Evolutionary conservation across 2,113 vertebrate genomes (phyloP), one percentile per base, ranked within the genome.

Genomic region (Haemorhous mexicanus): DNA sequence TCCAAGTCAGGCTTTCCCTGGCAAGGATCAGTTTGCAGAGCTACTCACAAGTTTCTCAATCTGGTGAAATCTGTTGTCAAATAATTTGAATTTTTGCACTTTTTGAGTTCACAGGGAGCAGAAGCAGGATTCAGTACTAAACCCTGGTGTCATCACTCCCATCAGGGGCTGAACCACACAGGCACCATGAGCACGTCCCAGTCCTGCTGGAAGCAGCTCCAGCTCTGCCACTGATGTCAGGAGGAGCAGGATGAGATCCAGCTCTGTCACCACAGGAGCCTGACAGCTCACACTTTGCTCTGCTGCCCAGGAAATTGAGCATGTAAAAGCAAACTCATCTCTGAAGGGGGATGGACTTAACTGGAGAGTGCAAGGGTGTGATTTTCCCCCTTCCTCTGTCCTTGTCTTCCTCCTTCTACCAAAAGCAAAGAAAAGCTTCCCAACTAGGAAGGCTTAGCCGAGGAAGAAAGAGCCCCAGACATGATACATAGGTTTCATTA

Each of bases 231-330:
- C 50, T 26, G 37, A 22, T 55, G 78, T 9, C 72, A 72, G 81
- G 11, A 56, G 66, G 81, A 89, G 39, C 58, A 79, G 91, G 66
- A 87, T 47, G 27, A 82, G 63, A 53, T 33, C 59, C 91, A 80
- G 39, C 67, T 77, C 89, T 85, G 63, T 66, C 89, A 50, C 66
- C 61, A 46, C 58, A 61, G 77, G 66, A 94, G 59, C 58, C 72
- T 70, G 70, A 66, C 67, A 94, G 90, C 84, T 89, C 90, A 11
- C 50, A 33, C 85, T 44, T 76, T 17, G 58, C 78, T 86, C 78
- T 79, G 50, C 50, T 22, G 55, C 78, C 67, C 74, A 52, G 32
- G 15, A 91, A 94, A 93, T 73, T 59, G 87, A 80, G 81, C 79
- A 23, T 84, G 67, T 52, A 74, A 95, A 80, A 80, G 61, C 43